Percentiles rank a stretch among this genome's conserved stretches.
phyloP scores from a whole-genome alignment of 2,113 vertebrate genomes.

The Scolopax mira region DNA sequence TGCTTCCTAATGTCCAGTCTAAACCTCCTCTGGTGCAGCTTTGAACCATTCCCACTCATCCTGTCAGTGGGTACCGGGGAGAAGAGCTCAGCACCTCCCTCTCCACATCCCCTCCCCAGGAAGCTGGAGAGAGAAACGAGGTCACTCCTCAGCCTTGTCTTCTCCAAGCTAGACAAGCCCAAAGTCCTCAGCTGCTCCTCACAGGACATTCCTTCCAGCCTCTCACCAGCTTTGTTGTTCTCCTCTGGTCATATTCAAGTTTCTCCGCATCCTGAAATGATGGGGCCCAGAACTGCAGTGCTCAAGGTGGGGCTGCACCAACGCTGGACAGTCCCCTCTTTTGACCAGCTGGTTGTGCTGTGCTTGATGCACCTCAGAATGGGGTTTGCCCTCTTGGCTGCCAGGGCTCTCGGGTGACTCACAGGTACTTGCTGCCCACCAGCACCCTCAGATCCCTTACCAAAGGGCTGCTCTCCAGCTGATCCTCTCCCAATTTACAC shows the following conservation, averaged over 20 bases:
- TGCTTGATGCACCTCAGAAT: background rate
- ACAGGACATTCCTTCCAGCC: background rate
- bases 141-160: too few relatives aligned
- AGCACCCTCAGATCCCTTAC: background rate
- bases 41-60: rapidly evolving
- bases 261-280: background rate
- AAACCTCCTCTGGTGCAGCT: background rate
- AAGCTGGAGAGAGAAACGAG: background rate
- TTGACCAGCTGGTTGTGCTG: rapidly evolving
- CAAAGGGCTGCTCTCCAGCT: background rate
- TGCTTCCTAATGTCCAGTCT: background rate
- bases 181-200: background rate
- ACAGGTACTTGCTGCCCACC: rapidly evolving
- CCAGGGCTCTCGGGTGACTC: background rate
- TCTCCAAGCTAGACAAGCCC: background rate
- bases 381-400: rapidly evolving
- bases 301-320: rapidly evolving
- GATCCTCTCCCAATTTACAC: background rate
- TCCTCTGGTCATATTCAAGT: background rate
- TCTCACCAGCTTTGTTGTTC: background rate
- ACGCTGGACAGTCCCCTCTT: background rate
- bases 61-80: background rate
- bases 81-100: background rate
- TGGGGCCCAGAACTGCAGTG: background rate
- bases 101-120: background rate